These are phyloP conservation scores for Armadillidium nasatum DNA, from an alignment of 1,140 invertebrate genomes.

Conservation along the genomic window DNA sequence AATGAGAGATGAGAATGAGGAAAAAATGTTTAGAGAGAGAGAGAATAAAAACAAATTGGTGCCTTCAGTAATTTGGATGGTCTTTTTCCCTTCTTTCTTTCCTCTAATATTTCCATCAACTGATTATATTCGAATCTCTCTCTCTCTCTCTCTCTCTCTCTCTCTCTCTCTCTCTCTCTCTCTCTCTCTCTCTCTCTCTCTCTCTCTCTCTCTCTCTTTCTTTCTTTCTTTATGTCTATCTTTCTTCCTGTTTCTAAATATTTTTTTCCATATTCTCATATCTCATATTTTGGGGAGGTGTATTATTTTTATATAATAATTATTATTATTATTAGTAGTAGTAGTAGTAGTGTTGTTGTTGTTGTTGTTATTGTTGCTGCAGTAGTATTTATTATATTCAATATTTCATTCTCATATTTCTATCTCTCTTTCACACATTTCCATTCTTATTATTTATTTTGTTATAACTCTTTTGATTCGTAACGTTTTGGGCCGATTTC, in stretches of 20 bases:
- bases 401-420: neutral
- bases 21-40: too few species aligned
- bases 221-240: neutral
- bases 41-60: too few species aligned
- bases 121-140: neutral
- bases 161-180: neutral
- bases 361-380: too few species aligned
- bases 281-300: too few species aligned
- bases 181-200: neutral
- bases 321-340: neutral
- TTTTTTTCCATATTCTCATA: neutral
- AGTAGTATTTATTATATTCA: neutral
- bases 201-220: neutral
- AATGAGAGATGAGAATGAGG: too few species aligned
- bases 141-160: conserved; percentile 10
- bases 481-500: neutral
- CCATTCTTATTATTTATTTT: conserved; percentile 3
- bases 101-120: neutral
- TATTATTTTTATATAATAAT: conserved; percentile 9
- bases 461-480: too few species aligned
- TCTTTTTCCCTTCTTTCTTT: neutral
- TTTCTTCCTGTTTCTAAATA: too few species aligned
- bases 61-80: neutral
- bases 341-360: too few species aligned
- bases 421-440: conserved; percentile 25